Evolutionary conservation across 92 coral and sea anemone genomes (phyloP).

Genomic region (Heteractis magnifica): DNA sequence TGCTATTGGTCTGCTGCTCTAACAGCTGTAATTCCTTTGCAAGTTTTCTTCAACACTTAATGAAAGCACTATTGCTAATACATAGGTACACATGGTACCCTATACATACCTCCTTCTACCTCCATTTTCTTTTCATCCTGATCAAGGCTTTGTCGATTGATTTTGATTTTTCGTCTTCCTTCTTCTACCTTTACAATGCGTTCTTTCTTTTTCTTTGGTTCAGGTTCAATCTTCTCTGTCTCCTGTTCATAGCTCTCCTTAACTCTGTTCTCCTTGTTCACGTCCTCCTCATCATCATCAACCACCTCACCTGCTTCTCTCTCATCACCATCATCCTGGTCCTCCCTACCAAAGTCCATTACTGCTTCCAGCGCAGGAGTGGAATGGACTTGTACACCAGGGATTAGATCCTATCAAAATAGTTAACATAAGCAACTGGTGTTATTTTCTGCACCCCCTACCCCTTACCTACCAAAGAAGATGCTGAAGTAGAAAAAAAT

Average conservation of each 20-base stretch:
- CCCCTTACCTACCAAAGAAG: no score
- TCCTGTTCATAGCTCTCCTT: conserved; percentile 37
- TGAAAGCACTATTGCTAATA: background rate
- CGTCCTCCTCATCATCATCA: conserved; percentile 42
- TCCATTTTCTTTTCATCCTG: conserved; percentile 50
- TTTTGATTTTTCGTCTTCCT: conserved; percentile 63
- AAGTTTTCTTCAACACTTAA: background rate
- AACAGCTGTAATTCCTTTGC: background rate
- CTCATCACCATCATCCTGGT: conserved; percentile 76
- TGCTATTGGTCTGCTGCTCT: background rate
- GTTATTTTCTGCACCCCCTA: no score
- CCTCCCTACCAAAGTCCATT: conserved; percentile 95
- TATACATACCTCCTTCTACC: conserved; percentile 31
- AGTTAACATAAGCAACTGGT: no score
- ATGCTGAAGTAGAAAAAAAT: no score
- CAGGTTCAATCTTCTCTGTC: conserved; percentile 10
- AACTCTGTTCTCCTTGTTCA: conserved; percentile 27
- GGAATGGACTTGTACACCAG: conserved; percentile 90
- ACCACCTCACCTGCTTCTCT: conserved; percentile 51
- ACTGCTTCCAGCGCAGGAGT: conserved; percentile 97
- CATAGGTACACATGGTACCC: background rate
- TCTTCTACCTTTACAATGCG: conserved; percentile 87
- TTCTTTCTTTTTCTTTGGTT: conserved; percentile 55
- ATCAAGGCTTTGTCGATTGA: conserved; percentile 56
- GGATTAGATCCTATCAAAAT: conserved; percentile 70